Base-by-base conservation (phyloP, 2,888 invertebrate species). In the Dione vanillae region DNA sequence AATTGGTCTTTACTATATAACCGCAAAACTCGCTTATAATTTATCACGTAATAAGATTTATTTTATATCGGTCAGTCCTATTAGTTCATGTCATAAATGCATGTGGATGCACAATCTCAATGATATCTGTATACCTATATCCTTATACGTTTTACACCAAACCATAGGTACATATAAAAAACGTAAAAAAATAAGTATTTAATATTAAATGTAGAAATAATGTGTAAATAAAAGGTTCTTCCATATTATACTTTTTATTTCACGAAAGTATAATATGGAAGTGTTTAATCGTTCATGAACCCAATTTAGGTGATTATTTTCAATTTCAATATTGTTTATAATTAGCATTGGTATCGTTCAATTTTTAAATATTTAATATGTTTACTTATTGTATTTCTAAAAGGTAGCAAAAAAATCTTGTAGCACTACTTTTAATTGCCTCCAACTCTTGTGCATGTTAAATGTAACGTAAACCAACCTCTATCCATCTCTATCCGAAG, bases 401-500 rank as follows among this genome's bases (percentile, higher is more conserved):
- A 52, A 52, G 5, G 20, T 20, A 11, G 10, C 12, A 67, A 52
- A 62, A 61, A 47, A n/a, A 64, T 68, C 70, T 59, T 59, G 62
- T 27, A 45, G 40, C 9, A 40, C n/a, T 41, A 10, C 2, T 16
- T 16, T 35, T 49, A 65, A 69, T 68, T 41, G 20, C 41, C 20
- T 43, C 27, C n/a, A 40, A 51, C 12, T 16, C 47, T 37, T 1
- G 6, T 16, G 20, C 45, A 47, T 37, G 47, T 52, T 52, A 52
- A 37, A 27, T n/a, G 12, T 59, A 35, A 59, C 62, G 74, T 43
- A 61, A 77, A 83, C 89, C 74, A 89, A 95, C 95, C 95, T 95
- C 95, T 94, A 79, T 95, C 95, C 88, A 95, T 94, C 83, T 95
- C 95, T 73, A 93, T 94, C 76, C 95, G 91, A 35, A 96, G 92